Evolutionary conservation across 2,888 invertebrate genomes (phyloP).

Genomic region (Acholoe squamosa): DNA sequence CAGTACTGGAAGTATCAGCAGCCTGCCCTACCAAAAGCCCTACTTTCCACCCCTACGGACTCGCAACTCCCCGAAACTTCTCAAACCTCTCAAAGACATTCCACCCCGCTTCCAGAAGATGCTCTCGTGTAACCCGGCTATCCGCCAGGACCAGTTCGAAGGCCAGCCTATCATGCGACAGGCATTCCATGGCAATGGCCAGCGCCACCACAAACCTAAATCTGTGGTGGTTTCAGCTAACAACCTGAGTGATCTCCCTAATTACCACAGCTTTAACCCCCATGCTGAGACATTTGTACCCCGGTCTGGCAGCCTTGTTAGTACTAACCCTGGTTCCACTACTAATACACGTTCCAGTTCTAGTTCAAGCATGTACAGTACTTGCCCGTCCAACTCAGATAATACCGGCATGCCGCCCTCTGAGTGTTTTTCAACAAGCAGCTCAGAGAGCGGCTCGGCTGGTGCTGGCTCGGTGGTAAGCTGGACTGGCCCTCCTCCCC

Average conservation of each 20-base stretch:
- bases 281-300: constrained; percentile 51
- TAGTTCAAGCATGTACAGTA: background rate
- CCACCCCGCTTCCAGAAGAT: constrained; percentile 65
- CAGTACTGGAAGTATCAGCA: background rate
- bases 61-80: constrained; percentile 19
- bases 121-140: constrained; percentile 56
- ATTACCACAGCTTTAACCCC: constrained; percentile 48
- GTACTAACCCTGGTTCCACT: background rate
- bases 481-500: background rate
- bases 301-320: background rate
- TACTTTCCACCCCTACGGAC: background rate
- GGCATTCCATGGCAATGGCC: background rate
- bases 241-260: background rate
- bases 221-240: constrained; percentile 41
- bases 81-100: constrained; percentile 63
- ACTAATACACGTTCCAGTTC: background rate
- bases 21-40: background rate
- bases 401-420: background rate
- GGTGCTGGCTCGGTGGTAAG: background rate
- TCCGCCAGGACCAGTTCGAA: constrained; percentile 60
- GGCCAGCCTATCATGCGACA: constrained; percentile 62
- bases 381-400: background rate
- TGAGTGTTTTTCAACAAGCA: background rate
- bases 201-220: constrained; percentile 23
- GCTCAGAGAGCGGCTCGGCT: constrained; percentile 9